phyloP scores from a whole-genome alignment of 2,797 vertebrate species.

The Lacerta bilineata region DNA sequence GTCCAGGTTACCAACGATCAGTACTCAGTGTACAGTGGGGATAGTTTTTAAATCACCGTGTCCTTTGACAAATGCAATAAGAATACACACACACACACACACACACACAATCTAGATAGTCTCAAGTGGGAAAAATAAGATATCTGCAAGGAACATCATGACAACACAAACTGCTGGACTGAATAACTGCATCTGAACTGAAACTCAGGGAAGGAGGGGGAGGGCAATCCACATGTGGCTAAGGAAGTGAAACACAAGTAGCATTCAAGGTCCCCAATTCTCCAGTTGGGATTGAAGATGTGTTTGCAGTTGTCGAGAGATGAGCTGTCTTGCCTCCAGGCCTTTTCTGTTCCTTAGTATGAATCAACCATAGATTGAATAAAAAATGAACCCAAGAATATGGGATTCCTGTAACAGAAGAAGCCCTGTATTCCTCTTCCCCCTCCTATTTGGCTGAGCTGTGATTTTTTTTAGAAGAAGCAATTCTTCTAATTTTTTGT shows the following conservation, averaged over 20 bases:
- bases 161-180: conserved; percentile 56
- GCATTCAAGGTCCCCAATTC: conserved; percentile 38
- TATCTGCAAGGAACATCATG: conserved; percentile 59
- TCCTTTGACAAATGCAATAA: conserved; percentile 59
- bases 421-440: conserved; percentile 31
- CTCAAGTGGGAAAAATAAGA: conserved; percentile 53
- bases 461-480: conserved; percentile 40
- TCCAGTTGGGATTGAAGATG: conserved; percentile 26
- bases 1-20: conserved; percentile 36
- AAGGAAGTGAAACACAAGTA: conserved; percentile 54
- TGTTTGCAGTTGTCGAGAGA: conserved; percentile 45
- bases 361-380: conserved; percentile 62
- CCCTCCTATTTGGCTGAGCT: conserved; percentile 33
- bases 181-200: conserved; percentile 56
- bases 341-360: conserved; percentile 61
- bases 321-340: conserved; percentile 50
- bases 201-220: conserved; percentile 39
- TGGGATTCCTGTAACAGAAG: conserved; percentile 53
- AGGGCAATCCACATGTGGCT: conserved; percentile 11
- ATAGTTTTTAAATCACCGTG: conserved; percentile 42
- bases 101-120: conserved; percentile 33
- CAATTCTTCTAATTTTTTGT: conserved; percentile 10
- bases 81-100: conserved; percentile 40
- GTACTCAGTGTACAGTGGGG: conserved; percentile 36
- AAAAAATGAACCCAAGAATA: conserved; percentile 48